phyloP scores from a whole-genome alignment of 1,140 invertebrate species.

The Mesaphorura yosii region DNA sequence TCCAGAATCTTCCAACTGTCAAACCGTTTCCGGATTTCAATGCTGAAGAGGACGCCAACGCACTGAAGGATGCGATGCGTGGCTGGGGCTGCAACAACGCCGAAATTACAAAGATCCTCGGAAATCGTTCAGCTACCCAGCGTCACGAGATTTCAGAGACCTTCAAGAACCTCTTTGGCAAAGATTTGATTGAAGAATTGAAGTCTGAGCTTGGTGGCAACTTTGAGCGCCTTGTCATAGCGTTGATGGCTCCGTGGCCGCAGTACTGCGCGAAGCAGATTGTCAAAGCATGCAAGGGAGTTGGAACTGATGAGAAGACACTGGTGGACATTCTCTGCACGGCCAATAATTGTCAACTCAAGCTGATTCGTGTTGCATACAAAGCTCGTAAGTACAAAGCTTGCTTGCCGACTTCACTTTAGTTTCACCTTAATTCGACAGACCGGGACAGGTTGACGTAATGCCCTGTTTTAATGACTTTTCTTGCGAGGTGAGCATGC shows the following conservation, averaged over 20 bases:
- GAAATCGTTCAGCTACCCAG: constrained; percentile 75
- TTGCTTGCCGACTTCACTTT: neutral
- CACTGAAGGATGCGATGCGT: constrained; percentile 85
- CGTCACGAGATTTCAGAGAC: constrained; percentile 75
- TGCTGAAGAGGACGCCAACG: constrained; percentile 72
- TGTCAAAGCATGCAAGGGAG: constrained; percentile 40
- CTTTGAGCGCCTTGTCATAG: constrained; percentile 44
- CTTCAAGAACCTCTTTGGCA: constrained; percentile 89
- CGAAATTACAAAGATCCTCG: constrained; percentile 78
- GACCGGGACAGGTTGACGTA: too few species aligned
- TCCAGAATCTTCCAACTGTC: constrained; percentile 72
- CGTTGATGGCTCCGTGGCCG: constrained; percentile 42
- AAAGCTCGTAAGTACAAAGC: constrained; percentile 52
- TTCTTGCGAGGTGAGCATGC: too few species aligned
- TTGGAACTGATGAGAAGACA: constrained; percentile 51
- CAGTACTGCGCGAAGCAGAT: constrained; percentile 43
- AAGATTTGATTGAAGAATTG: constrained; percentile 63
- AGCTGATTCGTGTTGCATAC: constrained; percentile 66
- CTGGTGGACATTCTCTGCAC: constrained; percentile 84
- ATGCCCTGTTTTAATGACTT: too few species aligned
- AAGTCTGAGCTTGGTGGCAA: constrained; percentile 48
- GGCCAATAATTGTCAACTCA: constrained; percentile 72
- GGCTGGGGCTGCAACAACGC: constrained; percentile 85
- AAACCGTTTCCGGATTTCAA: constrained; percentile 74
- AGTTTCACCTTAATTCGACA: too few species aligned